Percentiles rank a stretch among this genome's conserved stretches.
Evolutionary conservation across 2,888 invertebrate species (phyloP).

Genomic region (Xanthia icteritia): DNA sequence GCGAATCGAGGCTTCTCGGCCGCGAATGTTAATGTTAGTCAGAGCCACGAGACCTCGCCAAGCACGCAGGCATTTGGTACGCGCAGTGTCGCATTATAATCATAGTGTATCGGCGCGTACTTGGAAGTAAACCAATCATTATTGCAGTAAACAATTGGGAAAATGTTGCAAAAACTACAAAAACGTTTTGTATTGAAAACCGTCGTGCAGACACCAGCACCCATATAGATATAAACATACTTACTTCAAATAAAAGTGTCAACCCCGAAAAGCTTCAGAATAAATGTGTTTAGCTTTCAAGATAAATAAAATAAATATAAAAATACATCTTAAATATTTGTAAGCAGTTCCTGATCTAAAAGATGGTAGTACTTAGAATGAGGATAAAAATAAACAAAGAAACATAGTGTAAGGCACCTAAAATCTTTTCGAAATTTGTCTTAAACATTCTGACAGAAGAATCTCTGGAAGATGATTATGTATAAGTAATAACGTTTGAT

Average conservation of each 20-base stretch:
- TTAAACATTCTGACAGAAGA: slow-evolving; percentile 1
- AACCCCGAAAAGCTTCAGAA: background rate
- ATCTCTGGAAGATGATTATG: slow-evolving; percentile 1
- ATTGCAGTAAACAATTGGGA: background rate
- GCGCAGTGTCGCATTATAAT: slow-evolving; percentile 53
- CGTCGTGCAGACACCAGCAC: background rate
- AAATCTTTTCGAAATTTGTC: background rate
- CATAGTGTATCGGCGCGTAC: slow-evolving; percentile 17
- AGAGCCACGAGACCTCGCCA: slow-evolving; percentile 30
- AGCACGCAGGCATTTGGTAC: slow-evolving; percentile 32
- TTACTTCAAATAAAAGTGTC: background rate
- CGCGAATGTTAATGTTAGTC: slow-evolving; percentile 53
- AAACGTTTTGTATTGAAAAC: background rate
- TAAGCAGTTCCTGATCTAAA: background rate
- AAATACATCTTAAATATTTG: background rate
- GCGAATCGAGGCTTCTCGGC: slow-evolving; percentile 66
- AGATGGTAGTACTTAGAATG: background rate
- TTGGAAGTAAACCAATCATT: slow-evolving; percentile 37
- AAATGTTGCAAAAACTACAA: slow-evolving; percentile 9
- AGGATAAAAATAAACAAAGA: background rate
- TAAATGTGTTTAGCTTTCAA: background rate
- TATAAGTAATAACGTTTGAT: slow-evolving; percentile 11
- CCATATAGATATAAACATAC: background rate
- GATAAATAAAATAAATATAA: background rate
- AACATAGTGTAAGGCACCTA: background rate